Evolutionary conservation across 2,113 vertebrate species (phyloP).

Genomic region (Mandrillus leucophaeus): DNA sequence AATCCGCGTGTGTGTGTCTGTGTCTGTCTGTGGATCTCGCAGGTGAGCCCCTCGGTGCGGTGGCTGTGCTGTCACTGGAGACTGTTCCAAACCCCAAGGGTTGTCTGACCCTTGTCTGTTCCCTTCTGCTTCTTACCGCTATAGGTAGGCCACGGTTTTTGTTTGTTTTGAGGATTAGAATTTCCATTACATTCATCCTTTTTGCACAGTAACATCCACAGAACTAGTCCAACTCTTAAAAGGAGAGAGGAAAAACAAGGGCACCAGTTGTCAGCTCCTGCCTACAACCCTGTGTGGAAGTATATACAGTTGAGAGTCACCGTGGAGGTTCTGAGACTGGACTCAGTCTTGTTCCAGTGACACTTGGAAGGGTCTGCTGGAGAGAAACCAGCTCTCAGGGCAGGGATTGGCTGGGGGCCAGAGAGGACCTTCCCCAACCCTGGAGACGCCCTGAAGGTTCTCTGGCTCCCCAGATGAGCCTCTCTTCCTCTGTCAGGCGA

Average conservation of each 20-base stretch:
- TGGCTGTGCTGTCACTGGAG: conserved; percentile 53
- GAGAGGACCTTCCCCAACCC: not conserved
- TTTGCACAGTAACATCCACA: not conserved
- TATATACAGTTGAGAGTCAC: not conserved
- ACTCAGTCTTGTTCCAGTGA: not conserved
- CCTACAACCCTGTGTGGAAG: not conserved
- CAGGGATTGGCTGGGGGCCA: not conserved
- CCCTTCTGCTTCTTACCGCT: not conserved
- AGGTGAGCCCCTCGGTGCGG: conserved; percentile 45
- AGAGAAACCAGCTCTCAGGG: not conserved
- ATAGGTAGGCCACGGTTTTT: not conserved
- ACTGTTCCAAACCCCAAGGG: conserved; percentile 30
- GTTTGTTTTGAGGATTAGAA: not conserved
- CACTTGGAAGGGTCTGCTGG: not conserved
- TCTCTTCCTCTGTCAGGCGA: not conserved
- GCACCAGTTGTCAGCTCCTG: no score
- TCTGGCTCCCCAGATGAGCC: not conserved
- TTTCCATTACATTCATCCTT: not conserved
- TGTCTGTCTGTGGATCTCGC: conserved; percentile 5
- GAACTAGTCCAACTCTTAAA: not conserved
- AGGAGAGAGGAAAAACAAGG: not conserved
- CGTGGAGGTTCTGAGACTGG: not conserved
- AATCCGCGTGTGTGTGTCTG: conserved; percentile 49
- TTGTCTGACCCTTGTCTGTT: not conserved
- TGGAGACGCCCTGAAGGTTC: not conserved